Evolutionary conservation across 2,113 vertebrate genomes (phyloP).

Genomic region (Antigone vipio): DNA sequence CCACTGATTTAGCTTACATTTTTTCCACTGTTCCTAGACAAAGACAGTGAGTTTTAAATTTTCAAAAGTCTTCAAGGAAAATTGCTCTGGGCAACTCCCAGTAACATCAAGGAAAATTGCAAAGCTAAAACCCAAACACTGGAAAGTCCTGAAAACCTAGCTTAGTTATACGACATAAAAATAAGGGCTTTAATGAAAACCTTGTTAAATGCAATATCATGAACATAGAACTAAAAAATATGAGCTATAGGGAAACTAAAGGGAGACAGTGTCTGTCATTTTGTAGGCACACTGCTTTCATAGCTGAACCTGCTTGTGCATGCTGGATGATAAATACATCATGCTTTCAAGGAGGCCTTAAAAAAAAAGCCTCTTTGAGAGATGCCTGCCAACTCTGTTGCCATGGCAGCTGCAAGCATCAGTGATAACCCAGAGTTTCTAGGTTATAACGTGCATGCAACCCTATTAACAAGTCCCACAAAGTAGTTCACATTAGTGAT

Average conservation of each 20-base stretch:
- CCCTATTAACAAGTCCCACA: conserved; percentile 58
- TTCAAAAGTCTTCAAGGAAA: conserved; percentile 12
- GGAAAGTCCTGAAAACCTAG: not conserved
- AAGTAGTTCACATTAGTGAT: not conserved
- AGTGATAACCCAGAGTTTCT: conserved; percentile 63
- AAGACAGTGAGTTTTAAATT: not conserved
- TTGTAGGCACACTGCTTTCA: conserved; percentile 50
- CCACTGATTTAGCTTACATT: not conserved
- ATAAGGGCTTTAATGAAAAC: not conserved
- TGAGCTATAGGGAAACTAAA: conserved; percentile 8
- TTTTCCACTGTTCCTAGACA: not conserved
- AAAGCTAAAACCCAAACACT: not conserved
- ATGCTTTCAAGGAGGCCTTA: conserved; percentile 47
- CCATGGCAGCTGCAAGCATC: conserved; percentile 72
- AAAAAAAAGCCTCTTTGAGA: conserved; percentile 32
- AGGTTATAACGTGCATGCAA: conserved; percentile 52
- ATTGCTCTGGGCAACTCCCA: not conserved
- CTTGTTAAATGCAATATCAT: not conserved
- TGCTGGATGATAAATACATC: conserved; percentile 56
- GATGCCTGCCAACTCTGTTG: conserved; percentile 56
- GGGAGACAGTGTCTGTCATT: conserved; percentile 5
- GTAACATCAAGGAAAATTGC: conserved; percentile 9
- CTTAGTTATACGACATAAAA: not conserved
- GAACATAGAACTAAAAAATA: conserved; percentile 10
- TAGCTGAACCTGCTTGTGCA: conserved; percentile 47